Evolutionary conservation across 2,888 invertebrate genomes (phyloP), one percentile per base, ranked within the genome.

Genomic region (Lydus trimaculatus): DNA sequence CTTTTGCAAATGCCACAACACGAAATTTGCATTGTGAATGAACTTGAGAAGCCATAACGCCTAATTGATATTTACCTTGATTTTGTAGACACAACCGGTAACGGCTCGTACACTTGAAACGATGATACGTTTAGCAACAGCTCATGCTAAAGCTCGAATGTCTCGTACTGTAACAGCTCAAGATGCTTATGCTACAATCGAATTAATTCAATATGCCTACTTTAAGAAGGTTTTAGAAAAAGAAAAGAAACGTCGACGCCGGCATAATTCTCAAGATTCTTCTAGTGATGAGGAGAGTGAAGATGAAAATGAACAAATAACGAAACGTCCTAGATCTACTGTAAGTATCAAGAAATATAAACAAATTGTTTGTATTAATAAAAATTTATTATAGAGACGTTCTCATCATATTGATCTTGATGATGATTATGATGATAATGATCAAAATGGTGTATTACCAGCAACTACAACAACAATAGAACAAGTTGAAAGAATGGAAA

Each of bases 91-190:
- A 0, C 98, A 98, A 86, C 99, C 99, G 0, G 95, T 99, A 61
- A 99, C 99, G 0, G 95, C 97, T 2, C 93, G 99, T 83, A 94
- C 97, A 0, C 85, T 99, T 77, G 99, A 99, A 88, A 99, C 99
- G 0, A 86, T 99, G 82, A 99, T 99, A 84, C 97, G 99, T 81
- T 87, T 99, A 73, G 89, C 99, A 0, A 99, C 98, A 0, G 98
- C 99, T 2, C 98, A 98, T 87, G 99, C 99, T 15, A 98, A 98
- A 84, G 94, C 96, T 28, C 90, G 99, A 17, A 90, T 99, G 82
- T 94, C 96, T 58, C 93, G 92, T 81, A 90, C 89, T n/a, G 92
- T 99, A 0, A 91, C 92, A 6, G 88, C 89, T 3, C 90, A 92
- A 67, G 99, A 99, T 86, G 98, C 99, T 0, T 89, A 91, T 66